phyloP scores from a whole-genome alignment of 2,888 invertebrate species.

The Pristionchus entomophagus region DNA sequence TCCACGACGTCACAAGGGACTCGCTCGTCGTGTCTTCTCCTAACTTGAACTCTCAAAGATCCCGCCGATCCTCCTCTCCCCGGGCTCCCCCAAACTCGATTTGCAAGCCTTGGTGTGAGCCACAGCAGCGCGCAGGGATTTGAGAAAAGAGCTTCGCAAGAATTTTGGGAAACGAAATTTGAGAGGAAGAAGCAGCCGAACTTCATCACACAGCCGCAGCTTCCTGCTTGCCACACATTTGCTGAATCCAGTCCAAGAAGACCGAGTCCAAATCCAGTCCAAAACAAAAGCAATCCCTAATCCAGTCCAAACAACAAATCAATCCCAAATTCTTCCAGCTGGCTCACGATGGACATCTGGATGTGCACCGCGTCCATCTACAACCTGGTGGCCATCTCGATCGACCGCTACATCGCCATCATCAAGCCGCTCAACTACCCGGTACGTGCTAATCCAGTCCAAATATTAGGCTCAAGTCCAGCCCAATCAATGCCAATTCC shows the following conservation, averaged over 20 bases:
- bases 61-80: too few species aligned
- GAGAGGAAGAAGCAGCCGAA: background rate
- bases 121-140: background rate
- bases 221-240: background rate
- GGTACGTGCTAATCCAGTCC: background rate
- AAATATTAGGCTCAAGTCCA: background rate
- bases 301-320: too few species aligned
- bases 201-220: slow-evolving; percentile 2
- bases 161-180: too few species aligned
- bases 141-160: background rate
- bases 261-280: too few species aligned
- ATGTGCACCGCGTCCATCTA: slow-evolving; percentile 98
- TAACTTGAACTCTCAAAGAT: slow-evolving; percentile 16
- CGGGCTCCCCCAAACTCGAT: background rate
- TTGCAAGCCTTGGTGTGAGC: background rate
- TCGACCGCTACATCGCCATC: slow-evolving; percentile 92
- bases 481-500: background rate
- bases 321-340: slow-evolving; percentile 76
- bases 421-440: slow-evolving; percentile 96
- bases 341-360: slow-evolving; percentile 98
- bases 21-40: background rate
- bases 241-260: background rate
- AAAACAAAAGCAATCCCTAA: too few species aligned
- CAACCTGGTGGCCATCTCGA: slow-evolving; percentile 93
- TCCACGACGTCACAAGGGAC: slow-evolving; percentile 3